Evolutionary conservation across 1,140 invertebrate genomes (phyloP), one percentile per base, ranked within the genome.

Genomic region (Drosophila ficusphila): DNA sequence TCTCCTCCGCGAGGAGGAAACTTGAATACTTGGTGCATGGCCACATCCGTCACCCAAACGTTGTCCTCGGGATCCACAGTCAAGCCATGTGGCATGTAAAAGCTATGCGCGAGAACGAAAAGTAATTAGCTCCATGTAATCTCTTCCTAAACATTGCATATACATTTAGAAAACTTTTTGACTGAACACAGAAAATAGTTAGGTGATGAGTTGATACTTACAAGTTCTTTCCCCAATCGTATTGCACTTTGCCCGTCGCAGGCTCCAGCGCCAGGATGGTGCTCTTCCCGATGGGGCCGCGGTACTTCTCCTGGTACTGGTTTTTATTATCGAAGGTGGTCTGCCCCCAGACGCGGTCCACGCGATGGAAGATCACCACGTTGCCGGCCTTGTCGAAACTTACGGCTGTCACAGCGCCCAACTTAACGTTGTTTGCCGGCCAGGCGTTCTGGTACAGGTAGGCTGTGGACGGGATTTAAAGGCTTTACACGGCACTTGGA

Each of bases 51-150:
- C 11, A 98, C 89, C 96, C 96, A 98, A 34, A 97, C 94, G 92
- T 98, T 98, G 42, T 95, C 95, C 29, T 94, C 90, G 11, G 92
- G 90, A 91, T 99, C 98, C 16, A 98, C 94, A 31, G 96, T 97
- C 21, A 99, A 93, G 7, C 98, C 98, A 92, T 99, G 98, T 0
- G 98, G 98, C 90, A 99, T 93, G 89, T 96, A 98, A 92, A 99
- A 99, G 52, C 96, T 97, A 86, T 1, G 92, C 16, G 7, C 16
- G 8, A 1, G 3, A 33, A 19, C 16, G 1, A 38, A 11, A 39
- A 16, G 18, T 18, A 3, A n/a, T n/a, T n/a, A n/a, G n/a, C n/a
- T n/a, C n/a, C n/a, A n/a, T n/a, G n/a, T n/a, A n/a, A n/a, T n/a
- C n/a, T n/a, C n/a, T n/a, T n/a, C n/a, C n/a, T n/a, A n/a, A n/a